Percentiles rank a stretch among this genome's conserved stretches.
Conservation (phyloP, 1,140 invertebrate species). For the Asobara japonica region DNA sequence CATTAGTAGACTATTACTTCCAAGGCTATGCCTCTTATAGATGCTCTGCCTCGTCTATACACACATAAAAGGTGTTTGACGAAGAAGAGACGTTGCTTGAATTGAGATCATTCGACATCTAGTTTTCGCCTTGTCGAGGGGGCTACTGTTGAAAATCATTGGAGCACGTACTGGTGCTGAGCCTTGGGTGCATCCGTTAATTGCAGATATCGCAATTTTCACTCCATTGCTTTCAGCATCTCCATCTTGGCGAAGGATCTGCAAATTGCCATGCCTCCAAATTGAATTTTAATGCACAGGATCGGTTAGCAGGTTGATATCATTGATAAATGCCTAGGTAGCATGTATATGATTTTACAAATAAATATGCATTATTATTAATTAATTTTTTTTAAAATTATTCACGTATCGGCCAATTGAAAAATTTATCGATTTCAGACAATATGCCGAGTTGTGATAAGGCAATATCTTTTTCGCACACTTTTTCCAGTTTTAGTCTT, state of each 20-base stretch:
- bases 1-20: conserved; percentile 7
- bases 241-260: background rate
- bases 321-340: no score
- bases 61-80: background rate
- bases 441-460: no score
- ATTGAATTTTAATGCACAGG: background rate
- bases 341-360: no score
- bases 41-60: background rate
- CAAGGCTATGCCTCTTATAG: conserved; percentile 14
- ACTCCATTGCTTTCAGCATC: conserved; percentile 1
- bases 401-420: no score
- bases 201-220: conserved; percentile 21
- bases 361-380: no score
- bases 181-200: background rate
- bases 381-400: no score
- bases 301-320: no score
- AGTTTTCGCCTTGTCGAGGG: background rate
- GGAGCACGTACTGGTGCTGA: background rate
- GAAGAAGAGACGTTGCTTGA: background rate
- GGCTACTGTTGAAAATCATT: conserved; percentile 9
- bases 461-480: no score
- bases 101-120: background rate
- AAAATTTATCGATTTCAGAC: no score
- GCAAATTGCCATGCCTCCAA: background rate
- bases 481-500: no score